Conservation (phyloP, 2,888 invertebrate genomes). For the Eupithecia centaureata region DNA sequence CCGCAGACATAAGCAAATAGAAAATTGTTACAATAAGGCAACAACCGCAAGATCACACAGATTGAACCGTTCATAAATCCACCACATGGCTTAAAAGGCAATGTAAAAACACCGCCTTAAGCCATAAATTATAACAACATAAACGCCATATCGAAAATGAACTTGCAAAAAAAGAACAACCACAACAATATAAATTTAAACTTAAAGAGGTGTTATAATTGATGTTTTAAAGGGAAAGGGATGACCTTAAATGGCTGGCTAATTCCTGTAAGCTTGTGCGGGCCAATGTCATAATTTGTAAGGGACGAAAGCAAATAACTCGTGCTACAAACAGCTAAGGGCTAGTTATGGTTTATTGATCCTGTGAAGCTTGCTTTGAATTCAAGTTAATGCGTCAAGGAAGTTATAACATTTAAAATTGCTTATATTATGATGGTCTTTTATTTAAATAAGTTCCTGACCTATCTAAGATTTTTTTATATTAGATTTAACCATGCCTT, state of each 20-base stretch:
- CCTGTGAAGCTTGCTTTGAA: conserved; percentile 17
- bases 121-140: conserved; percentile 77
- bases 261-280: conserved; percentile 72
- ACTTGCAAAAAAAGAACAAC: conserved; percentile 52
- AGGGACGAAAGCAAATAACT: conserved; percentile 64
- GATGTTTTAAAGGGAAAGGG: conserved; percentile 67
- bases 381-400: conserved; percentile 7
- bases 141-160: conserved; percentile 67
- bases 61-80: conserved; percentile 80
- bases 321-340: conserved; percentile 50
- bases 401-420: neutral
- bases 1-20: conserved; percentile 56
- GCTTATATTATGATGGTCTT: neutral
- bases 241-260: conserved; percentile 68
- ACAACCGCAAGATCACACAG: conserved; percentile 69
- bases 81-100: conserved; percentile 72
- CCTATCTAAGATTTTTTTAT: no score
- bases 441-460: no score
- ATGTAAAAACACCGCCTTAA: conserved; percentile 68
- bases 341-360: conserved; percentile 41
- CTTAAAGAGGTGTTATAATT: conserved; percentile 55
- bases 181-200: conserved; percentile 80
- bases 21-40: conserved; percentile 56
- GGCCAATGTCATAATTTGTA: conserved; percentile 75
- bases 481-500: no score